These are phyloP conservation scores for Caenorhabditis zanzibari DNA, from an alignment of 2,888 invertebrate genomes.

Conservation along the genomic window DNA sequence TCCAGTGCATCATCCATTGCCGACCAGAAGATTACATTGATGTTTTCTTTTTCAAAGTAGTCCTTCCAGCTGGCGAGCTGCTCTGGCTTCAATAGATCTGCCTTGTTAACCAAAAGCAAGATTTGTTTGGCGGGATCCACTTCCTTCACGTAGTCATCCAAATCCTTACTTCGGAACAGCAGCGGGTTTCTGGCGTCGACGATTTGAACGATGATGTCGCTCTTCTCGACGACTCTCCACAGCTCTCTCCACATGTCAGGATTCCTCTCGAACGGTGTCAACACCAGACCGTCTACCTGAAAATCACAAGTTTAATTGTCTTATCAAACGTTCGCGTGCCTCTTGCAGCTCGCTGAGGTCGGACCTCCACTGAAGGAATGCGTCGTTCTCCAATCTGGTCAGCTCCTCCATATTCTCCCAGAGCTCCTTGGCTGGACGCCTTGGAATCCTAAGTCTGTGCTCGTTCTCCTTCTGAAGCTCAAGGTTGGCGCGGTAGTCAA, in stretches of 20 bases:
- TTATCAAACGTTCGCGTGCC: constrained; percentile 68
- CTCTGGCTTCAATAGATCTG: too few species aligned
- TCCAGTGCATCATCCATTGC: too few species aligned
- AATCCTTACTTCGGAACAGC: constrained; percentile 93
- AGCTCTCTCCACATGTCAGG: constrained; percentile 98
- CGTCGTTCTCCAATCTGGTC: constrained; percentile 89
- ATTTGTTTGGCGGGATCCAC: constrained; percentile 88
- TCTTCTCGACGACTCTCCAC: constrained; percentile 97
- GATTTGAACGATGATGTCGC: constrained; percentile 87
- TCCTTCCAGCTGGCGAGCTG: too few species aligned
- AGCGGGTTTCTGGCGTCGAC: constrained; percentile 97
- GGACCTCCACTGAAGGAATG: constrained; percentile 94
- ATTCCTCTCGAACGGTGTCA: constrained; percentile 98
- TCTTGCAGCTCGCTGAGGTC: constrained; percentile 87
- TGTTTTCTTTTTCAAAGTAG: too few species aligned
- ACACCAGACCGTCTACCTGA: constrained; percentile 88
- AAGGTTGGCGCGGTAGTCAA: constrained; percentile 73
- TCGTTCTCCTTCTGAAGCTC: constrained; percentile 85
- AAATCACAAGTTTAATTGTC: constrained; percentile 47
- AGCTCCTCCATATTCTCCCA: constrained; percentile 91
- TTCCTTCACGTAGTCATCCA: constrained; percentile 92
- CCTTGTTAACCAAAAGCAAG: too few species aligned
- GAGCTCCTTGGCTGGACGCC: constrained; percentile 91
- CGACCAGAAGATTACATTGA: too few species aligned
- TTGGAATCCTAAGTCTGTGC: constrained; percentile 89